Base-by-base conservation (phyloP, 2,888 invertebrate genomes). In the Mythimna loreyi region DNA sequence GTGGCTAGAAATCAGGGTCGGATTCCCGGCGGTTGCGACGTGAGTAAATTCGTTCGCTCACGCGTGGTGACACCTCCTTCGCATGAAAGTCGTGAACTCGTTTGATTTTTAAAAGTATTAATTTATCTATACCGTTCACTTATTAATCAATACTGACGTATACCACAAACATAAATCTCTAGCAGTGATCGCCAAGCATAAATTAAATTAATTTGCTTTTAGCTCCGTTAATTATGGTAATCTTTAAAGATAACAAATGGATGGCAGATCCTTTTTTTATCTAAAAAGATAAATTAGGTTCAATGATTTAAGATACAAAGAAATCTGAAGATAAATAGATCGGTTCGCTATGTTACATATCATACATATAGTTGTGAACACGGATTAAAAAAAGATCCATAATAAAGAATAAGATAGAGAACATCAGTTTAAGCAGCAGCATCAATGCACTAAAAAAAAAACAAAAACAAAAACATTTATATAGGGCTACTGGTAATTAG, bases 141-240 rank as follows among this genome's bases (percentile, higher is more conserved):
- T 40, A 40, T 40, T 25, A 75, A 68, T 60, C 19, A 50, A 45
- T 19, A 25, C 13, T 56, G 47, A 9, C 75, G 47, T 36, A 33
- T 21, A 25, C 25, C 33, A 23, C 33, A 33, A 59, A 13, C n/a
- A 69, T 57, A 73, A 75, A 75, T 69, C 30, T 33, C 19, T 0
- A 33, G 28, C 33, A 40, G 40, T 75, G 60, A 49, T 67, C 53
- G 55, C 28, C 23, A 55, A 67, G 0, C 59, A 75, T 75, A 55
- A 45, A 47, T 69, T 52, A 50, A n/a, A 47, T 25, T 52, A 69
- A 69, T 75, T 56, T 40, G 25, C 21, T 57, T 45, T 25, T 40
- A 21, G 6, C 23, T 60, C 68, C 55, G 49, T 68, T 68, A 30
- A 49, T 25, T 73, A 68, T 73, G 59, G 2, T 50, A 73, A 69